Percentiles rank a stretch among this genome's conserved stretches.
Conservation (phyloP, 2,888 invertebrate genomes). For the Platerodrilus igneus region DNA sequence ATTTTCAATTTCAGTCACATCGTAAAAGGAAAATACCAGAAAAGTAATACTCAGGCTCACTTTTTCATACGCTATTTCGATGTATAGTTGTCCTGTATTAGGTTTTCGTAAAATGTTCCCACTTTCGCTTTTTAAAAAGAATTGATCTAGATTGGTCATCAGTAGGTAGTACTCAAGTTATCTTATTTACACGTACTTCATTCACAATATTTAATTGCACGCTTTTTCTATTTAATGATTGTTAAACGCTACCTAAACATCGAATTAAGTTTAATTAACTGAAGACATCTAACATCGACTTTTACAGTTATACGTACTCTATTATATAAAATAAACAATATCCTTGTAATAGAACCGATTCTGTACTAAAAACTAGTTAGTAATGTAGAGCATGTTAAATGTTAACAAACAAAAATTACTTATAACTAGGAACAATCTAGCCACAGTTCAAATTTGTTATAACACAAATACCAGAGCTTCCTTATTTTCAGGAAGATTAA, state of each 20-base stretch:
- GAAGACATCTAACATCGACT: constrained; percentile 1
- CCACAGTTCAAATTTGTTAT: no score
- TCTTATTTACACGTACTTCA: constrained; percentile 21
- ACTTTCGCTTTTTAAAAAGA: constrained; percentile 16
- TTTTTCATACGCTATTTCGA: constrained; percentile 19
- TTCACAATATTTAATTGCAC: constrained; percentile 23
- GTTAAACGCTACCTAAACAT: constrained; percentile 32
- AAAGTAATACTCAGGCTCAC: constrained; percentile 4
- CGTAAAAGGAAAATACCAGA: constrained; percentile 7
- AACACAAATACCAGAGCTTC: no score
- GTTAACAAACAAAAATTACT: no score
- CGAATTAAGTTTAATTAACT: constrained; percentile 14
- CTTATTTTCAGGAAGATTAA: no score
- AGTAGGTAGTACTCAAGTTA: constrained; percentile 17
- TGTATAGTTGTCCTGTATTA: constrained; percentile 25
- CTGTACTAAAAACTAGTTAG: no score
- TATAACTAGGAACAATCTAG: no score
- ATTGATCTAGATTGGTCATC: constrained; percentile 19
- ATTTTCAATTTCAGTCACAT: no score
- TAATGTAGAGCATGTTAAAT: no score
- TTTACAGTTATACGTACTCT: no score
- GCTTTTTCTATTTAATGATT: constrained; percentile 28
- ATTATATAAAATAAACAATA: no score
- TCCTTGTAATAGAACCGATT: no score
- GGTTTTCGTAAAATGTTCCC: constrained; percentile 17